Percentiles rank a stretch among this genome's conserved stretches.
phyloP scores from a whole-genome alignment of 1,140 invertebrate species.

The Gonioctena quinquepunctata region DNA sequence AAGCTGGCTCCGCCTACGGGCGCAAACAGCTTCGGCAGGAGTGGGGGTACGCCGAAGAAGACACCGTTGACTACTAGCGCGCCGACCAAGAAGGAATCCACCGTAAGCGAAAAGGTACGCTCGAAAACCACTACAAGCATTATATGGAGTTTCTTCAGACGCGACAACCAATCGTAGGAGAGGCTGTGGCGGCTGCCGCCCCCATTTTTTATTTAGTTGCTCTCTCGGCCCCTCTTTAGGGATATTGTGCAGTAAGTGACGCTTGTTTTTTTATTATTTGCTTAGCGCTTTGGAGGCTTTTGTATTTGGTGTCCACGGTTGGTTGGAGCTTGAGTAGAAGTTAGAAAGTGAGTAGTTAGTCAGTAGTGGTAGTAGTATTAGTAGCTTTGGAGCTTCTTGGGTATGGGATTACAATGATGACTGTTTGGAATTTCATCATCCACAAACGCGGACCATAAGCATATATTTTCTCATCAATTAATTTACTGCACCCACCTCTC shows the following conservation, averaged over 20 bases:
- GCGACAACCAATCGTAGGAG: slow-evolving; percentile 55
- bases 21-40: slow-evolving; percentile 28
- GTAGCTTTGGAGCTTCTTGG: not conserved
- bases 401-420: not conserved
- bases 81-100: slow-evolving; percentile 27
- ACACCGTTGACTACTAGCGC: slow-evolving; percentile 28
- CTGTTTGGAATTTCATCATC: not conserved
- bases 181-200: slow-evolving; percentile 13
- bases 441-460: too few species aligned
- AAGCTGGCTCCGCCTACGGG: slow-evolving; percentile 27
- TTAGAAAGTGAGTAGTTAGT: not conserved
- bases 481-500: too few species aligned
- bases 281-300: slow-evolving; percentile 27
- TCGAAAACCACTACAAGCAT: slow-evolving; percentile 62
- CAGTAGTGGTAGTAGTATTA: not conserved
- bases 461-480: too few species aligned
- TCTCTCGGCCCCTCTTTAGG: slow-evolving; percentile 22
- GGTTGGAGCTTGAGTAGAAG: not conserved
- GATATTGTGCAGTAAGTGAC: slow-evolving; percentile 48
- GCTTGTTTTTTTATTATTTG: slow-evolving; percentile 49
- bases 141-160: slow-evolving; percentile 69
- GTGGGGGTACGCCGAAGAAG: slow-evolving; percentile 34
- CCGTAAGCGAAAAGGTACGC: slow-evolving; percentile 65
- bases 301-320: not conserved
- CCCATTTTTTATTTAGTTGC: slow-evolving; percentile 41